A percentile compares a stretch with the other conserved stretches of the same genome.
Conservation (phyloP, 2,888 invertebrate species). For the Leucophenga montana region DNA sequence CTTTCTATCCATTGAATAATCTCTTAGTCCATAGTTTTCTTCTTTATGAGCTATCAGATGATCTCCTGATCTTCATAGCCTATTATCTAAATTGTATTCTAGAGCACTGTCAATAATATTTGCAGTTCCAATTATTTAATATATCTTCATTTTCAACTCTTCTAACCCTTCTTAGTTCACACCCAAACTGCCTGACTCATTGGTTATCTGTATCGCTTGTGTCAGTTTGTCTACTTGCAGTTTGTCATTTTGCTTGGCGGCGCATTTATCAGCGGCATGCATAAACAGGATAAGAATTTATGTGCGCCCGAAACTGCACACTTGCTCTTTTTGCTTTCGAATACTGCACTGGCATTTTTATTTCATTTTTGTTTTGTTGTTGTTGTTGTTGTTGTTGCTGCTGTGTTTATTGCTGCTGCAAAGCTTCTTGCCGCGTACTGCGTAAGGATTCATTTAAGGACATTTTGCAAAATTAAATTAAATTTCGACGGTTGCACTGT, state of each 20-base stretch:
- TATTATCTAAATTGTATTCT: too few relatives aligned
- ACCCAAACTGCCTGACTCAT: conserved; percentile 12
- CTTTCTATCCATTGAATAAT: too few relatives aligned
- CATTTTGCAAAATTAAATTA: too few relatives aligned
- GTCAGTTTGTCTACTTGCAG: conserved; percentile 59
- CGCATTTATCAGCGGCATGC: conserved; percentile 72
- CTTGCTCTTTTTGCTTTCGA: not conserved
- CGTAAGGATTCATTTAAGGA: too few relatives aligned
- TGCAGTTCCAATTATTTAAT: not conserved
- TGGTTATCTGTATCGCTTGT: conserved; percentile 58
- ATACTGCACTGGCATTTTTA: not conserved
- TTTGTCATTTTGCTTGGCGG: conserved; percentile 65
- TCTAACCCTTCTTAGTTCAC: not conserved
- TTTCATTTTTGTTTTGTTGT: not conserved
- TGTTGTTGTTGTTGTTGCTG: not conserved
- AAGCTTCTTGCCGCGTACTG: too few relatives aligned
- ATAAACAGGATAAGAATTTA: conserved; percentile 69
- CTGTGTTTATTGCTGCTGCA: not conserved
- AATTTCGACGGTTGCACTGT: too few relatives aligned
- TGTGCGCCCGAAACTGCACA: conserved; percentile 38
- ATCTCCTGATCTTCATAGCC: too few relatives aligned
- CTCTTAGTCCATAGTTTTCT: too few relatives aligned
- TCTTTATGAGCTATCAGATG: too few relatives aligned
- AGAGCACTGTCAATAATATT: too few relatives aligned
- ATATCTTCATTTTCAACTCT: not conserved